These are phyloP conservation scores for Neoascia interrupta DNA, from an alignment of 2,888 invertebrate genomes.

Conservation along the genomic window DNA sequence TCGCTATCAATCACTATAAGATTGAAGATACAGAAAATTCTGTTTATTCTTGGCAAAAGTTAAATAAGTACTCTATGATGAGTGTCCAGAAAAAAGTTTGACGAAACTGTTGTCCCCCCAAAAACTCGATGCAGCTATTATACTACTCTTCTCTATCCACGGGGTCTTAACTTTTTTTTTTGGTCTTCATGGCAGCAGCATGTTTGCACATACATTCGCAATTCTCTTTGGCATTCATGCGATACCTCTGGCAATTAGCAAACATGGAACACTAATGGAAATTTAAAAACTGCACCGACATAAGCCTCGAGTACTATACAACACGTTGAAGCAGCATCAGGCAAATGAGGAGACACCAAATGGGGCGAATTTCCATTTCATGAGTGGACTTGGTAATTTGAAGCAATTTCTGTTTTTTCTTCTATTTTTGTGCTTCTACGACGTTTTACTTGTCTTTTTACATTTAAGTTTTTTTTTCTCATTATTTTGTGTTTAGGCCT, in stretches of 20 bases:
- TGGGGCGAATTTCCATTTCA: slow-evolving; percentile 47
- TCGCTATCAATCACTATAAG: no score
- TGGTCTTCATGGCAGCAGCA: slow-evolving; percentile 37
- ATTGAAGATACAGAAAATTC: no score
- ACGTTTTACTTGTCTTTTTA: no score
- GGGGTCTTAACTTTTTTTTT: slow-evolving; percentile 38
- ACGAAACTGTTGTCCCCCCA: slow-evolving; percentile 37
- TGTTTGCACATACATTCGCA: slow-evolving; percentile 53
- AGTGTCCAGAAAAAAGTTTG: slow-evolving; percentile 42
- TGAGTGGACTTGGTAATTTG: slow-evolving; percentile 56
- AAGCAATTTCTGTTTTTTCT: slow-evolving; percentile 10
- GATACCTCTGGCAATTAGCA: slow-evolving; percentile 68
- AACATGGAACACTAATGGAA: slow-evolving; percentile 68
- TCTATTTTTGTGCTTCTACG: no score
- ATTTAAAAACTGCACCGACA: slow-evolving; percentile 64
- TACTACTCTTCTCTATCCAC: neutral
- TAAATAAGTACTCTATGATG: slow-evolving; percentile 61
- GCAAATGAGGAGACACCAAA: neutral
- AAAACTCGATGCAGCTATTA: no score
- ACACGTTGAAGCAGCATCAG: neutral
- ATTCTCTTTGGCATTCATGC: slow-evolving; percentile 67
- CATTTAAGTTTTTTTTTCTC: no score
- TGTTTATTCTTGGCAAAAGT: slow-evolving; percentile 20
- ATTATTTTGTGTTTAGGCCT: no score
- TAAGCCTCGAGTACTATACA: neutral